Percentiles rank a stretch among this genome's conserved stretches.
Evolutionary conservation across 2,888 invertebrate species (phyloP).

Genomic region (Himalopsyche kuldschensis): DNA sequence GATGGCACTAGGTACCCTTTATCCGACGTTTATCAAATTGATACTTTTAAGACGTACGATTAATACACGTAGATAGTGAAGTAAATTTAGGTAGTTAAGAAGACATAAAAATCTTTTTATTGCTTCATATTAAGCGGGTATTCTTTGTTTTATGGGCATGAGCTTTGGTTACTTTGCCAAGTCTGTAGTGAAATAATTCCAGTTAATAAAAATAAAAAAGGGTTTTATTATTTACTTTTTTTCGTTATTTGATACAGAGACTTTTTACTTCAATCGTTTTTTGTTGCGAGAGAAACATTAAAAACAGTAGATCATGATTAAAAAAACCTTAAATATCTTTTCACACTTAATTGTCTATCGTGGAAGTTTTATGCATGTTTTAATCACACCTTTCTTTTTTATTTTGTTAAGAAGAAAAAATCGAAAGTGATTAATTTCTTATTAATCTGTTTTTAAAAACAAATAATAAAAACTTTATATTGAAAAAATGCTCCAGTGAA

Average conservation of each 20-base stretch:
- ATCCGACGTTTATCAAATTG: neutral
- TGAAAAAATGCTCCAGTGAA: too few relatives aligned
- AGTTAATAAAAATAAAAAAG: neutral
- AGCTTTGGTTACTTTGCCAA: neutral
- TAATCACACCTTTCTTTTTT: too few relatives aligned
- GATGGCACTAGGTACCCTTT: neutral
- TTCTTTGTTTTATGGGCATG: neutral
- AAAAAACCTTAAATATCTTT: too few relatives aligned
- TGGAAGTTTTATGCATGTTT: too few relatives aligned
- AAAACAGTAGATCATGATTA: neutral
- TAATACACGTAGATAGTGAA: neutral
- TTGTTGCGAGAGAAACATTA: neutral
- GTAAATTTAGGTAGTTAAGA: neutral
- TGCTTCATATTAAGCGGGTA: neutral
- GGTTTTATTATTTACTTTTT: neutral
- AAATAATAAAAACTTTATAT: too few relatives aligned
- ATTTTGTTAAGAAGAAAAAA: too few relatives aligned
- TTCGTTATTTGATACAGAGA: neutral
- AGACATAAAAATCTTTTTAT: neutral
- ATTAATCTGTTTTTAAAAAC: too few relatives aligned
- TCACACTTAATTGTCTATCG: too few relatives aligned
- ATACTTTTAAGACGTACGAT: neutral
- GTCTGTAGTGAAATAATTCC: neutral
- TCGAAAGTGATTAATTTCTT: too few relatives aligned
- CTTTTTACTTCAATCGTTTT: neutral